Conservation (phyloP, 2,888 invertebrate genomes). For the Vandiemenella viatica region DNA sequence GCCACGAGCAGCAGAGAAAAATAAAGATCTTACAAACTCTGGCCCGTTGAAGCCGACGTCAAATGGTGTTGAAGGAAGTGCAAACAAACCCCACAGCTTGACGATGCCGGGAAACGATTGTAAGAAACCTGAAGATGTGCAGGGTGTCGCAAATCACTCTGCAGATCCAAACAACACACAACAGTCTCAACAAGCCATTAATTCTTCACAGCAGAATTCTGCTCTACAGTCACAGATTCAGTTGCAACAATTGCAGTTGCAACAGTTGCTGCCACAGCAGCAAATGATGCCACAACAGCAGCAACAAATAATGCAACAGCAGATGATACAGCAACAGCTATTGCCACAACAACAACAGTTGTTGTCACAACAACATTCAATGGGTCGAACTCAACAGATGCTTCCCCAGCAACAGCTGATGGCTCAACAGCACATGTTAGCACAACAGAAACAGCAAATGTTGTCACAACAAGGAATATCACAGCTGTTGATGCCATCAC, state of each 20-base stretch:
- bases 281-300: not conserved
- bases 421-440: too few relatives aligned
- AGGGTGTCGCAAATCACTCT: conserved; percentile 8
- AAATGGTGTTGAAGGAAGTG: conserved; percentile 15
- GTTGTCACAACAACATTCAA: not conserved
- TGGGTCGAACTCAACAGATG: not conserved
- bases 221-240: conserved; percentile 11
- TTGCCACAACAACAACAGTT: not conserved
- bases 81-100: not conserved
- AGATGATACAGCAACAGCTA: conserved; percentile 6
- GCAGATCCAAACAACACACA: conserved; percentile 1
- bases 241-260: conserved; percentile 15
- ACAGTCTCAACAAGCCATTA: not conserved
- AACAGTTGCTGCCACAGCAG: conserved; percentile 14
- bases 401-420: conserved; percentile 1
- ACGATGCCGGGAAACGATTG: conserved; percentile 1
- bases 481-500: conserved; percentile 30
- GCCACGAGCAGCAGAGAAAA: conserved; percentile 12
- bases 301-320: conserved; percentile 10
- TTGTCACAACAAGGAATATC: not conserved
- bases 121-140: conserved; percentile 10
- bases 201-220: not conserved
- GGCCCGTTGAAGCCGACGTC: conserved; percentile 12
- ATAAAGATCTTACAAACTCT: conserved; percentile 6
- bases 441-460: not conserved